These are phyloP conservation scores for Harmothoe impar DNA, from an alignment of 2,888 invertebrate species.

Conservation along the genomic window DNA sequence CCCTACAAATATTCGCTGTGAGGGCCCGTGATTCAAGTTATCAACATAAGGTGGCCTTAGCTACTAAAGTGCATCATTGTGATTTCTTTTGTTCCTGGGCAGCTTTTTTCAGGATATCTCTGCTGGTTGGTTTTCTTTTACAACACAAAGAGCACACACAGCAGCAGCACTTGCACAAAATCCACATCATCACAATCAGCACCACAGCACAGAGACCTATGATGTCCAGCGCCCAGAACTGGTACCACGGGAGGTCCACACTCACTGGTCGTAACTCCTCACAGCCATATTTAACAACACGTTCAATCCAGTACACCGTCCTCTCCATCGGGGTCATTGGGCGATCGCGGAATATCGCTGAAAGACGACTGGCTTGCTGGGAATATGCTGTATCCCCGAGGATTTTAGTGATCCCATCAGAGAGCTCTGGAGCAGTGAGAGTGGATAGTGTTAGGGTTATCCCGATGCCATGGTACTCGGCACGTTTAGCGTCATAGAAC, in stretches of 20 bases:
- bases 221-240: conserved; percentile 12
- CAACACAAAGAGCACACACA: too few species aligned
- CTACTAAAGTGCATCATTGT: too few species aligned
- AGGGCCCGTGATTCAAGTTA: too few species aligned
- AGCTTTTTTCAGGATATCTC: too few species aligned
- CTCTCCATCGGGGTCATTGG: conserved; percentile 10
- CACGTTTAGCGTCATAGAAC: conserved; percentile 67
- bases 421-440: neutral
- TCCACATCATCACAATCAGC: too few species aligned
- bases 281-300: conserved; percentile 28
- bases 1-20: too few species aligned
- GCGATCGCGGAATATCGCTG: conserved; percentile 1
- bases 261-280: neutral
- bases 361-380: neutral
- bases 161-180: too few species aligned
- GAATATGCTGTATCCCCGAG: neutral
- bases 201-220: neutral
- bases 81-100: too few species aligned
- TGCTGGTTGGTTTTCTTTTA: too few species aligned
- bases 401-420: neutral
- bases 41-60: too few species aligned
- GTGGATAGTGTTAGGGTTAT: neutral
- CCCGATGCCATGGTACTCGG: conserved; percentile 70
- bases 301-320: conserved; percentile 33
- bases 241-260: neutral